These are phyloP conservation scores for Lindbergichthys nudifrons DNA, from an alignment of 2,797 vertebrate species.

Conservation along the genomic window DNA sequence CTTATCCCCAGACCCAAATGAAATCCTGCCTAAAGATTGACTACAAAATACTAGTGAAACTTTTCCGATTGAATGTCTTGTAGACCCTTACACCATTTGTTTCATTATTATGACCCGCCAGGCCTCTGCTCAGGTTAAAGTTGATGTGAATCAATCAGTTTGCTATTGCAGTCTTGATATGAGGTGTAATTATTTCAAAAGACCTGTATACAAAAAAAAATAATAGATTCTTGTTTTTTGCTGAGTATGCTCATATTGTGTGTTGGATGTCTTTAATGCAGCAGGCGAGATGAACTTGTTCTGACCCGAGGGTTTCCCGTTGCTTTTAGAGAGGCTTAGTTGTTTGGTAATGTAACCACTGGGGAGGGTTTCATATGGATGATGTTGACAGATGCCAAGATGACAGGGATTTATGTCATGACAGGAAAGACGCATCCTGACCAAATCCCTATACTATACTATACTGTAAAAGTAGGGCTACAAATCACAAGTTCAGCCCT, in stretches of 20 bases:
- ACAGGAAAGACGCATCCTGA: slow-evolving; percentile 34
- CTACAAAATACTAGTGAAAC: not conserved
- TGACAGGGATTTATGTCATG: slow-evolving; percentile 47
- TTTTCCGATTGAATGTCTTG: not conserved
- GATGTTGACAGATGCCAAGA: slow-evolving; percentile 57
- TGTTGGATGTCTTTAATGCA: slow-evolving; percentile 23
- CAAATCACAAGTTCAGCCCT: too few relatives aligned
- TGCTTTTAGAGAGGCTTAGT: slow-evolving; percentile 60
- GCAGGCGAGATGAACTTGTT: slow-evolving; percentile 34
- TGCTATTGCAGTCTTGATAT: not conserved
- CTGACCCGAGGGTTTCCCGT: slow-evolving; percentile 41
- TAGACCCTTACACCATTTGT: not conserved
- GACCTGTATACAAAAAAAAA: not conserved
- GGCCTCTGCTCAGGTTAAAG: not conserved
- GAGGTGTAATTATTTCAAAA: not conserved
- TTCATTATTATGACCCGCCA: not conserved
- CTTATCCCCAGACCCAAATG: not conserved
- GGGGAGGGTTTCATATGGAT: slow-evolving; percentile 49
- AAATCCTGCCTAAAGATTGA: not conserved
- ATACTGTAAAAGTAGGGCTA: not conserved
- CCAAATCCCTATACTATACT: slow-evolving; percentile 10
- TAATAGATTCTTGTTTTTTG: not conserved
- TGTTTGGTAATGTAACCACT: slow-evolving; percentile 39
- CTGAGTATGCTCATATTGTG: not conserved
- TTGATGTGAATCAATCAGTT: not conserved